Conservation (phyloP, 2,113 vertebrate species). For the Leptodactylus fuscus region DNA sequence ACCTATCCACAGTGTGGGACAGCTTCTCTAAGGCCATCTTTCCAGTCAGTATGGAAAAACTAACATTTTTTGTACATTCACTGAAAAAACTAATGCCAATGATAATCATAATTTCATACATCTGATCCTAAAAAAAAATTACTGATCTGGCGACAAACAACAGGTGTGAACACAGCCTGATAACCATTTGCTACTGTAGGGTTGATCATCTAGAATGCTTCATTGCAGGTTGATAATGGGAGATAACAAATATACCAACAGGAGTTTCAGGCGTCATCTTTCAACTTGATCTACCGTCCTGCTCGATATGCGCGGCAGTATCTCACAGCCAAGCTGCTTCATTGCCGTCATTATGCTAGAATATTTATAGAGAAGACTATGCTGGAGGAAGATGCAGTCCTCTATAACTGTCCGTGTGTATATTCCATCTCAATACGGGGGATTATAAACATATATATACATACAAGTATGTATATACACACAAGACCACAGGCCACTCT, state of each 20-base stretch:
- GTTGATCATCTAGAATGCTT: background rate
- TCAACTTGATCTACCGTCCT: background rate
- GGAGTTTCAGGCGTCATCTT: background rate
- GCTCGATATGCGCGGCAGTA: background rate
- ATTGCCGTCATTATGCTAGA: background rate
- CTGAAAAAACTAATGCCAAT: too few species aligned
- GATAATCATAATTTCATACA: too few species aligned
- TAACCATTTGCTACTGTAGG: background rate
- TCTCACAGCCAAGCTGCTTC: background rate
- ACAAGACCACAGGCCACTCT: too few species aligned
- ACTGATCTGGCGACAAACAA: background rate
- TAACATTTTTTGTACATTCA: too few species aligned
- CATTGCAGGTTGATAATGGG: background rate
- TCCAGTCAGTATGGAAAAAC: too few species aligned
- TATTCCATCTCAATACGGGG: background rate
- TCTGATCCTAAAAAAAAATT: background rate
- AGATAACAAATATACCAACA: background rate
- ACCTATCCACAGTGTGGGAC: too few species aligned
- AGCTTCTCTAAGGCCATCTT: too few species aligned
- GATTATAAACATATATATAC: background rate
- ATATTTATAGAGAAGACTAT: background rate
- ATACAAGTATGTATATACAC: too few species aligned
- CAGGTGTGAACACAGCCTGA: background rate
- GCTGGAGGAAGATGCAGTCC: background rate
- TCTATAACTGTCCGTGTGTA: background rate